Evolutionary conservation across 2,888 invertebrate genomes (phyloP).

Genomic region (Microctonus hyperodae): DNA sequence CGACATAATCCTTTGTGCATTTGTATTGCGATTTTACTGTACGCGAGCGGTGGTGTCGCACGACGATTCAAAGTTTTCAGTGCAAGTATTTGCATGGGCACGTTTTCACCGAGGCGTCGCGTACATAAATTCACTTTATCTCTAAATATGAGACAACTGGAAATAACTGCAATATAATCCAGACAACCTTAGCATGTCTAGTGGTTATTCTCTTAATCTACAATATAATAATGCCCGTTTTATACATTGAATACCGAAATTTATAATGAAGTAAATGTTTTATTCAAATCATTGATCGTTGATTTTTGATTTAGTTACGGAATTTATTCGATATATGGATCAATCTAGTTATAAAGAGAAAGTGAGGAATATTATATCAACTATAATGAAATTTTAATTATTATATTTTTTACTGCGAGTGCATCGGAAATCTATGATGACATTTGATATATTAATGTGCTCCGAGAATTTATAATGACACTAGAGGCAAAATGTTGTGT

Average conservation of each 20-base stretch:
- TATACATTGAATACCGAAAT: background rate
- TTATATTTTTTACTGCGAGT: too few relatives aligned
- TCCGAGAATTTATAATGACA: conserved; percentile 20
- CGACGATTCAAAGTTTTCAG: conserved; percentile 36
- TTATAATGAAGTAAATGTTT: too few relatives aligned
- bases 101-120: conserved; percentile 39
- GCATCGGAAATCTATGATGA: too few relatives aligned
- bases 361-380: too few relatives aligned
- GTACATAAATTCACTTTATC: conserved; percentile 40
- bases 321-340: too few relatives aligned
- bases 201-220: conserved; percentile 5
- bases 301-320: too few relatives aligned
- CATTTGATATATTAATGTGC: conserved; percentile 29
- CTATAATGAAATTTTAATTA: too few relatives aligned
- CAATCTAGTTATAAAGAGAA: too few relatives aligned
- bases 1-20: conserved; percentile 33
- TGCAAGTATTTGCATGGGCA: conserved; percentile 30
- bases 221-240: conserved; percentile 13
- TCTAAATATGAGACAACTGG: conserved; percentile 31
- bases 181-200: background rate
- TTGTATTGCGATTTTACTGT: conserved; percentile 37
- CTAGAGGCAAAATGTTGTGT: conserved; percentile 5
- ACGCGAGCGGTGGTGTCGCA: background rate
- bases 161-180: conserved; percentile 33
- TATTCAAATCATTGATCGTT: too few relatives aligned